A percentile compares a stretch with the other conserved stretches of the same genome.
phyloP scores from a whole-genome alignment of 2,113 vertebrate genomes.

The Suncus etruscus region DNA sequence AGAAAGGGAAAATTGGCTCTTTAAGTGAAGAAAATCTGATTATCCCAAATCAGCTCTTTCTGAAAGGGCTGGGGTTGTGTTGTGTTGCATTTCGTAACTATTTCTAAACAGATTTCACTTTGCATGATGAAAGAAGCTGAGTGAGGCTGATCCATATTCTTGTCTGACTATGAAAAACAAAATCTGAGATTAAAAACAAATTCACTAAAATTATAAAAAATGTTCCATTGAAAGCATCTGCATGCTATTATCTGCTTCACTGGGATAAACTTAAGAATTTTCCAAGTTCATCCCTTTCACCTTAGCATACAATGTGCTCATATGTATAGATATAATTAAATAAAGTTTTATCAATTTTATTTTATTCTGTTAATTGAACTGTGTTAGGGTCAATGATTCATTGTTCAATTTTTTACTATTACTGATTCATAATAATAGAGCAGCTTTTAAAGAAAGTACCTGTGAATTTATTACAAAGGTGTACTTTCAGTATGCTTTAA shows the following conservation, averaged over 20 bases:
- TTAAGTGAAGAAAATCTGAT: conserved; percentile 74
- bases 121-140: neutral
- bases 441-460: neutral
- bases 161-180: neutral
- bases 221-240: neutral
- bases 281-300: neutral
- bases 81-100: conserved; percentile 26
- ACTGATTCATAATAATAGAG: neutral
- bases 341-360: neutral
- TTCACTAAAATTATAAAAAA: neutral
- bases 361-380: neutral
- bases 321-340: neutral
- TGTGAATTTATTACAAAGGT: neutral
- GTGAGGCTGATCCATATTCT: neutral
- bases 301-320: neutral
- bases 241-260: neutral
- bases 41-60: conserved; percentile 44
- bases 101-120: conserved; percentile 16
- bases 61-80: neutral
- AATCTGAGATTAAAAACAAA: conserved; percentile 35
- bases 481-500: neutral
- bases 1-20: conserved; percentile 65
- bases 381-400: neutral
- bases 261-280: conserved; percentile 11
- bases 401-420: neutral